Evolutionary conservation across 2,797 vertebrate species (phyloP).

Genomic region (Argya squamiceps): DNA sequence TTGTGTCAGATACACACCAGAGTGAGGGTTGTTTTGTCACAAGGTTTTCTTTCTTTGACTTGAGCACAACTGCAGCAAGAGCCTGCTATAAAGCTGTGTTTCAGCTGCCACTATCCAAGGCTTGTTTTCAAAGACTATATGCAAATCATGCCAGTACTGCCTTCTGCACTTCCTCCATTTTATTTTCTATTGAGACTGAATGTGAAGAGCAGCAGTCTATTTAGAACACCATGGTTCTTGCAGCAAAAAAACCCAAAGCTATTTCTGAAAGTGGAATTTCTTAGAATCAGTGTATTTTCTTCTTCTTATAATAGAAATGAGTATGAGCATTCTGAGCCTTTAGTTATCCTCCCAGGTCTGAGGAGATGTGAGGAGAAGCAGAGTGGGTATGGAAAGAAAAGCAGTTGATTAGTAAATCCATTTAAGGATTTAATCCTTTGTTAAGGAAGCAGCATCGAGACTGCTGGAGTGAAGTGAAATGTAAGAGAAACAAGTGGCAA

Average conservation of each 20-base stretch:
- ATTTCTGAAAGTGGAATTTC: background rate
- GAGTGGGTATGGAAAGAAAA: background rate
- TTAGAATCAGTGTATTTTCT: background rate
- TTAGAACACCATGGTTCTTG: background rate
- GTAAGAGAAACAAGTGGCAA: background rate
- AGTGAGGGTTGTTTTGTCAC: background rate
- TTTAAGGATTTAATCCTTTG: background rate
- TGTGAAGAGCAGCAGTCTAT: conserved; percentile 16
- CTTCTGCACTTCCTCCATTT: conserved; percentile 42
- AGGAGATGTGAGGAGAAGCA: background rate
- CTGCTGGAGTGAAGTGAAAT: background rate
- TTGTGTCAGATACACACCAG: background rate
- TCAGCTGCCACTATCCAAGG: background rate
- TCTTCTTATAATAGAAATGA: background rate
- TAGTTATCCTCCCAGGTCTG: background rate
- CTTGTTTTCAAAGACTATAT: conserved; percentile 3
- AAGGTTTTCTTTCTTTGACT: background rate
- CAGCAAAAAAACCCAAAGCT: background rate
- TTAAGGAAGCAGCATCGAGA: background rate
- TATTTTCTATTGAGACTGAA: conserved; percentile 16
- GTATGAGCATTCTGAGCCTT: background rate
- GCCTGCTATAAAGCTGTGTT: background rate
- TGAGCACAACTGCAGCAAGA: background rate
- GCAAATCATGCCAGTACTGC: conserved; percentile 8
- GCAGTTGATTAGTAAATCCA: background rate